These are phyloP conservation scores for Toxotes lorentzi DNA, from an alignment of 2,797 vertebrate genomes.

Conservation along the genomic window DNA sequence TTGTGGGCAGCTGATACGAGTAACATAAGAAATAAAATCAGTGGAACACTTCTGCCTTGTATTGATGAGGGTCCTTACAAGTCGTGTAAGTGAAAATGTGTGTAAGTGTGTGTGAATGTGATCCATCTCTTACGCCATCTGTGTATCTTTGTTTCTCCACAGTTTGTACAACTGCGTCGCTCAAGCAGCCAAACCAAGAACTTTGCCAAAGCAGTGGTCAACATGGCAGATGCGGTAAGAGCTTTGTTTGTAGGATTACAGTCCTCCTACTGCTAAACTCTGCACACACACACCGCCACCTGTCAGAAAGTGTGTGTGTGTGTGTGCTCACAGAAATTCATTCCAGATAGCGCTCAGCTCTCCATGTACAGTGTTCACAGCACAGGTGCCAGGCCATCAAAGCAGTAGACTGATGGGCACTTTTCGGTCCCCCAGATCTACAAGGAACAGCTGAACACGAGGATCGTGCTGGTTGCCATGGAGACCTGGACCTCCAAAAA, in stretches of 20 bases:
- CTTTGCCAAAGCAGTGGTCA: constrained; percentile 96
- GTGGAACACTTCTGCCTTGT: background rate
- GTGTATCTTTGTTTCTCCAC: constrained; percentile 56
- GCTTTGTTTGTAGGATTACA: constrained; percentile 39
- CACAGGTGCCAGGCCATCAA: constrained; percentile 19
- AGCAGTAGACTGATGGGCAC: constrained; percentile 28
- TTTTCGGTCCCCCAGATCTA: constrained; percentile 87
- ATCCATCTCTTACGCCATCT: constrained; percentile 50
- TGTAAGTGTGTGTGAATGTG: background rate
- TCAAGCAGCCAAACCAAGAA: constrained; percentile 93
- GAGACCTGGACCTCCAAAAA: constrained; percentile 93
- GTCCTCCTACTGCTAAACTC: constrained; percentile 35
- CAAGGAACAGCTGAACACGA: constrained; percentile 95
- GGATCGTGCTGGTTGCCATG: constrained; percentile 95
- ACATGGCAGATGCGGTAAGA: constrained; percentile 93
- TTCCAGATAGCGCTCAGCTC: background rate
- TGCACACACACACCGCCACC: constrained; percentile 24
- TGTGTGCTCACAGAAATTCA: background rate
- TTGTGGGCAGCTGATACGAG: background rate
- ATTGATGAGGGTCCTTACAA: background rate
- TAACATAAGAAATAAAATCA: background rate
- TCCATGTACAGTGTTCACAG: constrained; percentile 19
- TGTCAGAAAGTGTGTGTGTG: constrained; percentile 24
- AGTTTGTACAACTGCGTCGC: constrained; percentile 90
- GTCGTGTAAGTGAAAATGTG: background rate